Evolutionary conservation across 2,797 vertebrate species (phyloP).

Genomic region (Phalloptychus januarius): DNA sequence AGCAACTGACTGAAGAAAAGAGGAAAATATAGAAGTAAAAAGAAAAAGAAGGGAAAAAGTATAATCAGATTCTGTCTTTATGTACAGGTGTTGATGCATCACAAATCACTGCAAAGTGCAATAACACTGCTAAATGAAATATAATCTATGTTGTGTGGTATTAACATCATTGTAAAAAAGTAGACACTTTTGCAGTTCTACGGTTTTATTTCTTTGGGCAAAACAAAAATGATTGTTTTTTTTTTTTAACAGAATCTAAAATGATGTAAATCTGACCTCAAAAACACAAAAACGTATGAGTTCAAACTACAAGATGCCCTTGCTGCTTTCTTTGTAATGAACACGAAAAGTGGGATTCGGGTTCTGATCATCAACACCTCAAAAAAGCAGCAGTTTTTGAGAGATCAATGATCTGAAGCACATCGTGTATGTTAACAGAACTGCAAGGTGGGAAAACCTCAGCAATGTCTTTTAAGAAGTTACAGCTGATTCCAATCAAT

Average conservation of each 20-base stretch:
- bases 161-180: neutral
- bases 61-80: neutral
- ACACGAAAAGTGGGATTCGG: neutral
- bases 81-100: neutral
- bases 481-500: neutral
- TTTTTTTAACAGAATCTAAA: neutral
- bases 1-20: conserved; percentile 77
- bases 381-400: neutral
- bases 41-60: neutral
- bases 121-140: neutral
- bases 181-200: neutral
- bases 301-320: neutral
- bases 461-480: neutral
- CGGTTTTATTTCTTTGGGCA: neutral
- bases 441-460: neutral
- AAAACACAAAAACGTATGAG: neutral
- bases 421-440: neutral
- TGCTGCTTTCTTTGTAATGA: neutral
- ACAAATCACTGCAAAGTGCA: neutral
- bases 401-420: neutral
- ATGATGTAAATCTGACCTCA: neutral
- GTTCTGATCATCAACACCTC: neutral
- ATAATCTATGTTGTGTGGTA: neutral
- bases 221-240: neutral
- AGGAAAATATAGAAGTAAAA: neutral